Evolutionary conservation across 2,113 vertebrate species (phyloP), one percentile per base, ranked within the genome.

Genomic region (Myrmecobius fasciatus): DNA sequence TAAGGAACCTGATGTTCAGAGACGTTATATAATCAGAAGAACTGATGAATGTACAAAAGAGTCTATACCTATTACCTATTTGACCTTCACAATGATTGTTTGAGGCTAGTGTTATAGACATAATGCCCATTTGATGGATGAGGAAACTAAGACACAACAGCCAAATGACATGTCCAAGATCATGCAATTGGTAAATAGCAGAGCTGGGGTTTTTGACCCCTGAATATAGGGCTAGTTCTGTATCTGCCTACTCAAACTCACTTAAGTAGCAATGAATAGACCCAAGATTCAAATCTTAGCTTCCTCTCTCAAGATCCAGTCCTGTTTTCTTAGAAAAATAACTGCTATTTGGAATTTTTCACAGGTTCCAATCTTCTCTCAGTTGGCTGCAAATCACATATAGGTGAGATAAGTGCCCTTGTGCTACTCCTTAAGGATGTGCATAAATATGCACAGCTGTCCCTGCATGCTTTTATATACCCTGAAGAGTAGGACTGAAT

Each of bases 391-490:
- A 83, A 83, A 83, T 83, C 36, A 43, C 20, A 83, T 22, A 43
- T 83, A 83, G 67, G 67, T 83, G 67, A 83, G 67, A 83, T 43
- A 83, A 83, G 67, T 83, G 67, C 67, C 67, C 67, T 83, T 83
- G 67, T 83, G 67, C 67, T 83, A 83, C 67, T 83, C 67, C n/a
- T 83, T 83, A 83, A 83, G 67, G 67, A 83, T 83, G 67, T 83
- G 67, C 67, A 83, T 83, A 83, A 83, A 83, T 83, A 83, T 83
- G 67, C 67, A 83, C 67, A 83, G 67, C 67, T 83, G 67, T 83
- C 67, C 67, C 67, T 43, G 67, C 67, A 24, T 4, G 67, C 67
- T 83, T 83, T 83, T 43, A 83, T 83, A 83, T 6, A 83, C 67
- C n/a, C 67, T 83, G 67, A 83, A 83, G 67, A 83, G 43, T 83